Base-by-base conservation (phyloP, 2,797 vertebrate genomes). In the Cossypha polioptera region DNA sequence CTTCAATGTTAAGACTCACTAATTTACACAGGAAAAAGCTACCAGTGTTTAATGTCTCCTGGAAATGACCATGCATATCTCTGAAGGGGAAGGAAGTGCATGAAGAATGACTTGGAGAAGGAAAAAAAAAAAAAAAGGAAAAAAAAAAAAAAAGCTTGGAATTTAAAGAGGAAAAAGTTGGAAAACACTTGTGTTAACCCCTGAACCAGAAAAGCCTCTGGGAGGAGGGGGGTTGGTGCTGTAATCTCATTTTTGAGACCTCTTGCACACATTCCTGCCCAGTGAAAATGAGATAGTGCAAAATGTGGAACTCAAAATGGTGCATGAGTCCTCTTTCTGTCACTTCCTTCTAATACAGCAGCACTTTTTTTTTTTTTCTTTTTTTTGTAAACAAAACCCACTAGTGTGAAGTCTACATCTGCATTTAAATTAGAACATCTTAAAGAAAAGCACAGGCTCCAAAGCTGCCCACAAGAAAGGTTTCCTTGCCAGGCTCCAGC, bases 351-450 rank as follows among this genome's bases (percentile, higher is more conserved):
- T 61, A 68, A 65, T 18, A 50, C 85, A 95, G 85, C 92, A 85
- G 53, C 77, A 80, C 73, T 75, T 68, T 43, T 73, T 82, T 45
- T 72, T 77, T 75, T 87, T 71, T 63, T 47, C 66, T 92, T 72
- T 65, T 42, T 42, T 42, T 33, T 24, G 24, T 16, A 15, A 94
- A 87, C 90, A 95, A 97, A 97, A 79, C 75, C 79, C 90, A 92
- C 86, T 95, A 91, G 95, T 92, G 95, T 96, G 96, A 94, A 92
- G 89, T 81, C 94, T 95, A 95, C 97, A 97, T 88, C 96, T 98
- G 97, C 97, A 97, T 98, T 97, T 97, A 97, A 98, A 97, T 97
- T 93, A 98, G 97, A 92, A 69, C 90, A 96, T 97, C 92, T 94
- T 97, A 97, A 97, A 97, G 96, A 92, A 96, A 97, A 96, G 96